These are phyloP conservation scores for Propithecus coquereli DNA, from an alignment of 2,113 vertebrate species.

Conservation along the genomic window DNA sequence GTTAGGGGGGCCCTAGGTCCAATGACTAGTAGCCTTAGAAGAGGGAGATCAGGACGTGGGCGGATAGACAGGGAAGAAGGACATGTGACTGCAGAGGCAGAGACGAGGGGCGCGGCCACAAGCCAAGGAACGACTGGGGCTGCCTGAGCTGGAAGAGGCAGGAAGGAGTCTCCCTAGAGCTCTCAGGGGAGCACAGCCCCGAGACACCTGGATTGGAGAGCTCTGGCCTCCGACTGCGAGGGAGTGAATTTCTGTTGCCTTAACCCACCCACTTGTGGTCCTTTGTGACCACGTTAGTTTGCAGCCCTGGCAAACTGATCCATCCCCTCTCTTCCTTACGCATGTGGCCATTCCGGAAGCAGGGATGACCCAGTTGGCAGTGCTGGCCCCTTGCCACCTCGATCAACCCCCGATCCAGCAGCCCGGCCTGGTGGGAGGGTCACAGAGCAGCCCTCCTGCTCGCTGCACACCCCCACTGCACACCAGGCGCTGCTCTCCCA, in stretches of 20 bases:
- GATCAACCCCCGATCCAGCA: accelerated
- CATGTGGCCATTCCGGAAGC: background rate
- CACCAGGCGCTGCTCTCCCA: accelerated
- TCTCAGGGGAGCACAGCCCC: background rate
- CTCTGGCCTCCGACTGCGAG: accelerated
- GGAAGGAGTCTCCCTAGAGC: background rate
- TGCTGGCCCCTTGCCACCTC: accelerated
- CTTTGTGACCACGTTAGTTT: no score
- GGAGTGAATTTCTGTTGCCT: accelerated
- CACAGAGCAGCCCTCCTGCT: background rate
- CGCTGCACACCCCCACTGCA: accelerated
- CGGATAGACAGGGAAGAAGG: background rate
- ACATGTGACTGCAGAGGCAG: background rate
- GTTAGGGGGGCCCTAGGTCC: background rate
- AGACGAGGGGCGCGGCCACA: accelerated
- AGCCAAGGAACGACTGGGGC: background rate
- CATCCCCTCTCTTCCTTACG: background rate
- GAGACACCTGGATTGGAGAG: background rate
- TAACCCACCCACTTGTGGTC: accelerated
- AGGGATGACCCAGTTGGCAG: accelerated
- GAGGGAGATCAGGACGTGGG: background rate
- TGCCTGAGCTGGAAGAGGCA: background rate
- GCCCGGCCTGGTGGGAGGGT: background rate
- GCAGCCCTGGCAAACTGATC: background rate
- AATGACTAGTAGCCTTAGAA: background rate